A percentile compares a stretch with the other conserved stretches of the same genome.
Evolutionary conservation across 2,113 vertebrate species (phyloP).

Genomic region (Pterophyllum scalare): DNA sequence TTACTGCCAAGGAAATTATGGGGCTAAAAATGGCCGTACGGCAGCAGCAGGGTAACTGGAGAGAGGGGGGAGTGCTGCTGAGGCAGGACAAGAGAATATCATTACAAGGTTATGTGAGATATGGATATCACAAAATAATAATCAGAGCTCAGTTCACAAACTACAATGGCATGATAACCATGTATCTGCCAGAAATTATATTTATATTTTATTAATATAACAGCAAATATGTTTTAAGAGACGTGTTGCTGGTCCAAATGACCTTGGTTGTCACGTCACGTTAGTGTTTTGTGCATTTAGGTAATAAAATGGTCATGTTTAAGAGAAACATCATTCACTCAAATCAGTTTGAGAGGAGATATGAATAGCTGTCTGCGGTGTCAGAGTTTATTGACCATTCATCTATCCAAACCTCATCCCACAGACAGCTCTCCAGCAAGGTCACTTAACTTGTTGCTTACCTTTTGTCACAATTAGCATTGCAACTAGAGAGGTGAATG

Average conservation of each 20-base stretch:
- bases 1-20: conserved; percentile 83
- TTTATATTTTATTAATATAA: background rate
- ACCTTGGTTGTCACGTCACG: background rate
- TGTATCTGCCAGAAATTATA: background rate
- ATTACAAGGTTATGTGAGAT: conserved; percentile 79
- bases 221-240: background rate
- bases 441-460: background rate
- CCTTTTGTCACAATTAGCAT: background rate
- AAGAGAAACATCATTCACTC: too few relatives aligned
- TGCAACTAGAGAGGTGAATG: background rate
- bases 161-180: background rate
- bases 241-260: background rate
- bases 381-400: background rate
- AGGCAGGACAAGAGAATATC: conserved; percentile 73
- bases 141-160: conserved; percentile 49
- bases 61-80: conserved; percentile 36
- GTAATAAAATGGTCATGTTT: too few relatives aligned
- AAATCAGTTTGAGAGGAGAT: too few relatives aligned
- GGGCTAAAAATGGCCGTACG: conserved; percentile 79
- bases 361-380: too few relatives aligned
- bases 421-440: background rate
- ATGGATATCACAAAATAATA: conserved; percentile 62
- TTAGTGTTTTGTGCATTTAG: too few relatives aligned
- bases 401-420: background rate
- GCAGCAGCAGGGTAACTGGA: conserved; percentile 55